Evolutionary conservation across 1,140 invertebrate genomes (phyloP).

Genomic region (Cotesia vestalis): DNA sequence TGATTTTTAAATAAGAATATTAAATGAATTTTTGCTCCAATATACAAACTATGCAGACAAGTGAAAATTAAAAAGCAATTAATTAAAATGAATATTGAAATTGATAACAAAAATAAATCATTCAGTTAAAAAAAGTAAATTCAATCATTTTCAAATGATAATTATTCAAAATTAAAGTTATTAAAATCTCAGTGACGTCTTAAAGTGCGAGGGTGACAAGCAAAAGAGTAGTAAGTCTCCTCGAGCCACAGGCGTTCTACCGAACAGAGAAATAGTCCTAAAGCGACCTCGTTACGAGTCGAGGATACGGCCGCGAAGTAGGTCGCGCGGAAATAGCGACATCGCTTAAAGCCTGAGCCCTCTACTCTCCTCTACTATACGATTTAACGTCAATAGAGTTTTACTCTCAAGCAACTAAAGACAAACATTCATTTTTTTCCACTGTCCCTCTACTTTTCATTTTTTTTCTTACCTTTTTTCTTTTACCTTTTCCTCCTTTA

Average conservation of each 20-base stretch:
- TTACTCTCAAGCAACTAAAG: slow-evolving; percentile 13
- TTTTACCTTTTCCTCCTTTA: neutral
- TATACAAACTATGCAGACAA: too few relatives aligned
- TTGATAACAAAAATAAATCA: neutral
- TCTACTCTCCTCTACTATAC: slow-evolving; percentile 29
- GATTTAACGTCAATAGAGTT: slow-evolving; percentile 52
- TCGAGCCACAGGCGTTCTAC: slow-evolving; percentile 29
- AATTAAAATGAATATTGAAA: too few relatives aligned
- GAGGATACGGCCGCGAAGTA: slow-evolving; percentile 42
- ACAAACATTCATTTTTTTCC: slow-evolving; percentile 29
- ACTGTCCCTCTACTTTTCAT: neutral
- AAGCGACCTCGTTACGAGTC: slow-evolving; percentile 52
- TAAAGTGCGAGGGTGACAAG: slow-evolving; percentile 24
- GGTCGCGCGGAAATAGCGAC: slow-evolving; percentile 54
- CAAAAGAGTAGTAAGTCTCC: slow-evolving; percentile 22
- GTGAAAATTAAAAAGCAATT: too few relatives aligned
- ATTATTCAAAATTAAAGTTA: neutral
- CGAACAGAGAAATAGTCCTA: slow-evolving; percentile 43
- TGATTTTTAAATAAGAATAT: too few relatives aligned
- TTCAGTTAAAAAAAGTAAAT: neutral
- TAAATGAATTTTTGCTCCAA: too few relatives aligned
- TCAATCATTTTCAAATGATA: neutral
- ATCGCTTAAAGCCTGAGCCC: slow-evolving; percentile 41
- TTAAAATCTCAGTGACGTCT: slow-evolving; percentile 21
- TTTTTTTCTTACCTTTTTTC: neutral